Evolutionary conservation across 2,888 invertebrate genomes (phyloP).

Genomic region (Lamellibrachia satsuma): DNA sequence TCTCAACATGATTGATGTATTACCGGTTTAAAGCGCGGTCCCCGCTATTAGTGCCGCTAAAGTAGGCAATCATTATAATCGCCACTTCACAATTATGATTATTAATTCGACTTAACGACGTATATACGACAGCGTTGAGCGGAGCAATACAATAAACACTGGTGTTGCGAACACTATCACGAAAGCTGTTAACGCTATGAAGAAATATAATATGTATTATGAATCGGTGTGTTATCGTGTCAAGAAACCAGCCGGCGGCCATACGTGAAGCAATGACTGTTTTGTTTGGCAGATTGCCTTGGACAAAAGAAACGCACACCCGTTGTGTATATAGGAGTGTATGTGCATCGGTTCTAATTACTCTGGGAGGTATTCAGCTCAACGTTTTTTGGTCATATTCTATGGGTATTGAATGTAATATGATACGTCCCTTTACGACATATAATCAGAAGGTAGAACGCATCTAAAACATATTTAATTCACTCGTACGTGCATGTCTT

Average conservation of each 20-base stretch:
- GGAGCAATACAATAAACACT: background rate
- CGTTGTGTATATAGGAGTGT: slow-evolving; percentile 9
- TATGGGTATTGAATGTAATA: background rate
- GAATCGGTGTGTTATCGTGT: background rate
- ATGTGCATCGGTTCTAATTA: background rate
- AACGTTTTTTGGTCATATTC: background rate
- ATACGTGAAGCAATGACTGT: background rate
- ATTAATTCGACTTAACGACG: background rate
- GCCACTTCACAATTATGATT: slow-evolving; percentile 4
- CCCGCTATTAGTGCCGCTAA: background rate
- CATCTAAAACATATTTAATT: background rate
- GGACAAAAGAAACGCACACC: background rate
- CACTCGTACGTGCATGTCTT: slow-evolving; percentile 28
- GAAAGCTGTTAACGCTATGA: background rate
- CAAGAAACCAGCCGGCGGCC: background rate
- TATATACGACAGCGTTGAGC: background rate
- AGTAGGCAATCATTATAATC: background rate
- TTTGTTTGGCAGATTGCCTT: background rate
- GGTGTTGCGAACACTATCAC: background rate
- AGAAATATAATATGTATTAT: background rate
- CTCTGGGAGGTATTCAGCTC: background rate
- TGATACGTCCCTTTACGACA: background rate
- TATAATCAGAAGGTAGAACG: background rate
- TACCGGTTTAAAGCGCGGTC: background rate
- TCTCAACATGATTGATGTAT: slow-evolving; percentile 5